Base-by-base conservation (phyloP, 2,113 vertebrate species). In the Gulo gulo region DNA sequence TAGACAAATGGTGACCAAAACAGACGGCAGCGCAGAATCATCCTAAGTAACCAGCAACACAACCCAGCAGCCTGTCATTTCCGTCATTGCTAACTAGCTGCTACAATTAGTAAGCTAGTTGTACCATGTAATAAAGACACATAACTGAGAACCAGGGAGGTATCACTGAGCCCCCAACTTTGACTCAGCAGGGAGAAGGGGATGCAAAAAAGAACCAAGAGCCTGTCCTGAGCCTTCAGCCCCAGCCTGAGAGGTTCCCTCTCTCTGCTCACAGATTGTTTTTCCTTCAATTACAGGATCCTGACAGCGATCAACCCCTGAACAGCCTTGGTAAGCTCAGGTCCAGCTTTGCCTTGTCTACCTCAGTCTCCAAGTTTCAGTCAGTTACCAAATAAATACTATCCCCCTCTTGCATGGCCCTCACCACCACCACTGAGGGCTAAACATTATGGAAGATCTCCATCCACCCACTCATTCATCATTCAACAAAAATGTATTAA, bases 271-370 rank as follows among this genome's bases (percentile, higher is more conserved):
- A 0, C 15, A 10, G 14, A 0, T 13, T 11, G 14, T 16, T 85
- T 97, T 79, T 85, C 73, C 90, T 99, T 97, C 95, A 78, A 94
- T 98, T 98, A 50, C 98, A 99, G 99, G 98, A 99, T 39, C 85
- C 86, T 0, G 85, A 93, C 74, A 97, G 97, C 0, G 96, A 97
- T 79, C 96, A 61, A 91, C 97, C 97, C 45, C 98, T 98, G 92
- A 97, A 98, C 0, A 82, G 88, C 88, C 59, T 87, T 39, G 99
- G 99, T 99, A 99, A 99, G 47, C 0, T 92, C 39, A 34, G 11
- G 39, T 71, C 93, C 2, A 16, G 21, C 57, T 87, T 63, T 20
- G 9, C 16, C 78, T 29, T 23, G 10, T 84, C 42, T 34, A 23
- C 34, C 11, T 79, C 80, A 29, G 74, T 55, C 84, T 79, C 65